phyloP scores from a whole-genome alignment of 2,113 vertebrate genomes.

The Regulus satrapa region DNA sequence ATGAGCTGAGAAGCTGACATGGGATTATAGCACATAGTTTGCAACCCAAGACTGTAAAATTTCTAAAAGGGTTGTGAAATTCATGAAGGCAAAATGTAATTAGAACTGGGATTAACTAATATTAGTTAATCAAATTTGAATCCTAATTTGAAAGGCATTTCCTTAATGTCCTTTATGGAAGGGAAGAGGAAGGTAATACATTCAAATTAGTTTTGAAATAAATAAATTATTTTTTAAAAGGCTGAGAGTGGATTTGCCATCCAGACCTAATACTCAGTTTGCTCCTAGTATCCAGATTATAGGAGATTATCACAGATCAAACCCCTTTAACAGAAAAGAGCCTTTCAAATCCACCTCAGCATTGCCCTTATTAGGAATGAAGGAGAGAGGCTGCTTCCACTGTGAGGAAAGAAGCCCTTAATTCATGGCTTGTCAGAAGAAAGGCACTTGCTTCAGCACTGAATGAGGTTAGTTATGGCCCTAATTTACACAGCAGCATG shows the following conservation, averaged over 20 bases:
- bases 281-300: neutral
- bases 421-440: constrained; percentile 42
- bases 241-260: neutral
- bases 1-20: neutral
- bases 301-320: constrained; percentile 2
- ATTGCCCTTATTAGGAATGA: neutral
- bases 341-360: constrained; percentile 10
- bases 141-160: neutral
- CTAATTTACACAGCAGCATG: constrained; percentile 25
- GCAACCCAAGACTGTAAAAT: neutral
- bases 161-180: neutral
- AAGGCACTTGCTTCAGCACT: constrained; percentile 51
- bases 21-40: neutral
- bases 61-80: neutral
- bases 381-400: neutral
- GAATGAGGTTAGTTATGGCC: constrained; percentile 41
- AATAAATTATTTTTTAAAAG: neutral
- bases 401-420: neutral
- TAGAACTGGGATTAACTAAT: neutral
- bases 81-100: neutral
- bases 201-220: neutral
- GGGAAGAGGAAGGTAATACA: neutral
- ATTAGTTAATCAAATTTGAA: neutral
- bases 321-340: neutral
- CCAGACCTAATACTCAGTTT: neutral